Evolutionary conservation across 2,797 vertebrate genomes (phyloP), one percentile per base, ranked within the genome.

Genomic region (Pangasius krempfi): DNA sequence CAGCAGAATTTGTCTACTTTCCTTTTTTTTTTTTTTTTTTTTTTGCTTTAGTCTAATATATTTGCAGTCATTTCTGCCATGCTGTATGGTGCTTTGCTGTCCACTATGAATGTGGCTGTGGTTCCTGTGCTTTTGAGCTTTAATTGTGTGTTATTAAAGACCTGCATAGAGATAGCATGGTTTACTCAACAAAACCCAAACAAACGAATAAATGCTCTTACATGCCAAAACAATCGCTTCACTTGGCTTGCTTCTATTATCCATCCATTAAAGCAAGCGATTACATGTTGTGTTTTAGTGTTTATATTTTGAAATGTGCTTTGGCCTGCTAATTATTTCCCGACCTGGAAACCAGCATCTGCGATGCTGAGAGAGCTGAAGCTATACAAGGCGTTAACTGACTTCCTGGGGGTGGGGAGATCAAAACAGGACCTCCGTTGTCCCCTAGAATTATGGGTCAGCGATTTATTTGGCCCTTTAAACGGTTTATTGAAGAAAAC

Each of bases 1-100:
- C 73, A 76, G 44, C 44, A 14, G 54, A 86, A 86, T 60, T 33
- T 50, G 62, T 4, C 33, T 40, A 14, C 79, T 91, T 92, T 84
- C 75, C 68, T 86, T 44, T 20, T 50, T n/a, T 82, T 40, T 7
- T 72, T 40, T 33, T 1, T 33, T 18, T 33, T 6, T 3, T n/a
- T n/a, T 30, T 14, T 0, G 5, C n/a, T 18, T 18, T 33, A 68
- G 40, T 25, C 37, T 40, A 4, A 3, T 0, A 33, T 2, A 5
- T 68, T 22, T 72, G 68, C 7, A 0, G 16, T 52, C 25, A 47
- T 76, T 50, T 1, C 44, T 27, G 4, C 4, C 22, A 27, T 76
- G 47, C 12, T 52, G 2, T 14, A 78, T n/a, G 22, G 37, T 27
- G 7, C 37, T 44, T 12, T 50, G 22, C 47, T 76, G 73, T 76